Evolutionary conservation across 1,140 invertebrate species (phyloP).

Genomic region (Mercenaria mercenaria): DNA sequence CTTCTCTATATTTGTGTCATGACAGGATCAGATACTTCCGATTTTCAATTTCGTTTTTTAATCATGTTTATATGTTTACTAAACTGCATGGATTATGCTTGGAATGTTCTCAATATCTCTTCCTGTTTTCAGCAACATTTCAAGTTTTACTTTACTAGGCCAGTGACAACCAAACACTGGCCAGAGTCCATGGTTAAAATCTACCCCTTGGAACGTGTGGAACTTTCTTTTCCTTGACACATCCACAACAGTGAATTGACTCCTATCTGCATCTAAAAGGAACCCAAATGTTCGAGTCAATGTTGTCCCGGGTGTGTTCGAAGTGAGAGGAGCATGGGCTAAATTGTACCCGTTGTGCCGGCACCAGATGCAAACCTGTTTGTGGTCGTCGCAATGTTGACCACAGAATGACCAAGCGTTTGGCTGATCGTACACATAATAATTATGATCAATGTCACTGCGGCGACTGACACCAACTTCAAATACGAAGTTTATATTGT

Average conservation of each 20-base stretch:
- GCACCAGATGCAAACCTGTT: conserved; percentile 70
- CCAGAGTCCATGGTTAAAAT: conserved; percentile 64
- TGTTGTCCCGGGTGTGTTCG: conserved; percentile 51
- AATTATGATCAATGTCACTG: conserved; percentile 68
- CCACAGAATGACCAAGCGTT: conserved; percentile 74
- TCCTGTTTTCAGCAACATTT: conserved; percentile 68
- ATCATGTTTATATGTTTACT: too few relatives aligned
- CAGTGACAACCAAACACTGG: conserved; percentile 75
- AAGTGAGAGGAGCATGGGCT: conserved; percentile 57
- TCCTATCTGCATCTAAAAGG: conserved; percentile 66
- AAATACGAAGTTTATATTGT: conserved; percentile 73
- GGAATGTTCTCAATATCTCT: conserved; percentile 58
- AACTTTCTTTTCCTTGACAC: conserved; percentile 60
- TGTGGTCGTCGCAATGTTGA: conserved; percentile 74
- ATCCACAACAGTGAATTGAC: conserved; percentile 65
- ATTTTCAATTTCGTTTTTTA: too few relatives aligned
- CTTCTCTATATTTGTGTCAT: too few relatives aligned
- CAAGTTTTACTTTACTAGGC: conserved; percentile 73
- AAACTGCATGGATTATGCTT: not conserved
- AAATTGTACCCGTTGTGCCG: conserved; percentile 70
- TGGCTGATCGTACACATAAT: conserved; percentile 73
- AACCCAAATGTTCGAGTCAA: conserved; percentile 67
- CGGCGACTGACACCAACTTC: conserved; percentile 71
- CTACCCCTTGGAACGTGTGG: conserved; percentile 66
- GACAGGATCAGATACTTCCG: too few relatives aligned